Base-by-base conservation (phyloP, 2,113 vertebrate genomes). In the Cyphomyrus discorhynchus region DNA sequence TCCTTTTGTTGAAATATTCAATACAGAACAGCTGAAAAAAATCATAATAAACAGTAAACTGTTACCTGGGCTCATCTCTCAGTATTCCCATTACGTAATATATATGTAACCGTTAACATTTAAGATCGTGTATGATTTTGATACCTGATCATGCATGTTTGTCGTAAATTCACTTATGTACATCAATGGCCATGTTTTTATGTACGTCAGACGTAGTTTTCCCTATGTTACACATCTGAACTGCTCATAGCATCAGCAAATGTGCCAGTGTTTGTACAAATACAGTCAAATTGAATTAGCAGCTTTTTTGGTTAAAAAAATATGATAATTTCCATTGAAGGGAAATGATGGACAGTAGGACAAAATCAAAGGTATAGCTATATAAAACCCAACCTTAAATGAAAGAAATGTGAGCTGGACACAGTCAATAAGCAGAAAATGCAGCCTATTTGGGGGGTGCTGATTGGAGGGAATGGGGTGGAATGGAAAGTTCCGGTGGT, bases 401-500 rank as follows among this genome's bases (percentile, higher is more conserved):
- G 52, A 85, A 70, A 66, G 84, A 89, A 86, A 89, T 53, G 62
- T 62, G 21, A 39, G 49, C 50, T 89, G 88, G 52, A 85, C 77
- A 80, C 35, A 89, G 85, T 88, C 13, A 56, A n/a, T 53, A 19
- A 80, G 31, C 74, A 27, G 15, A 87, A 42, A 56, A 86, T 88
- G 52, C 45, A 31, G 24, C 56, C 58, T 86, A 47, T 85, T 88
- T 62, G 77, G 58, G 45, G 52, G 15, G 52, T 66, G 88, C 74
- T 88, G 85, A 91, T 58, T 89, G 53, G n/a, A 46, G 13, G 66
- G 56, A 47, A 56, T 66, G 27, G 15, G 70, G 19, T 42, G 70
- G 27, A 85, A 45, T 77, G 39, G n/a, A 86, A 90, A 88, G 87
- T 89, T 86, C 53, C 53, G 87, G 85, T 86, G 49, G 46, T 91